Evolutionary conservation across 2,113 vertebrate genomes (phyloP).

Genomic region (Colius striatus): DNA sequence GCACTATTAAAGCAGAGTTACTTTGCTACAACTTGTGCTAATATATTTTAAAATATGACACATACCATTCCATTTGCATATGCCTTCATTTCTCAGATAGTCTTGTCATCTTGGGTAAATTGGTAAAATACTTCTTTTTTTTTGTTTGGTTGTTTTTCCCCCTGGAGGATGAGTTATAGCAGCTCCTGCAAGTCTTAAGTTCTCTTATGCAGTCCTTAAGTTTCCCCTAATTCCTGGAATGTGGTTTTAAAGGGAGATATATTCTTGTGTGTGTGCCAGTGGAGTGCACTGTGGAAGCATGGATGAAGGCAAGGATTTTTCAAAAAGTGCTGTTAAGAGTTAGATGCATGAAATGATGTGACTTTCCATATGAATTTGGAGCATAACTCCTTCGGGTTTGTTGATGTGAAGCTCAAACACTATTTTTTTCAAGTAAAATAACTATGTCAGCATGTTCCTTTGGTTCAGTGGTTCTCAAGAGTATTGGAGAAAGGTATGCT

Average conservation of each 20-base stretch:
- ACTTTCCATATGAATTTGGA: neutral
- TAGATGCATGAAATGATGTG: neutral
- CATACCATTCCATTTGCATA: neutral
- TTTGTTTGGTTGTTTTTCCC: no score
- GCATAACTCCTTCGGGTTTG: neutral
- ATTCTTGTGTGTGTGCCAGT: constrained; percentile 6
- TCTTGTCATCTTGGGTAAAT: neutral
- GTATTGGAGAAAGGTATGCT: neutral
- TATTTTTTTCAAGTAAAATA: neutral
- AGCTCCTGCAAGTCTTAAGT: neutral
- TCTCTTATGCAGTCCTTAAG: neutral
- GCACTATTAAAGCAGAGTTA: neutral
- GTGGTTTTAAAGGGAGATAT: neutral
- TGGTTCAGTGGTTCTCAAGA: neutral
- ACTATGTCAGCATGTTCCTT: neutral
- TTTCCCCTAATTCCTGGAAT: neutral
- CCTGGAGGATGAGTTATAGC: neutral
- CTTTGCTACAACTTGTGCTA: neutral
- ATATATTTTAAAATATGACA: neutral
- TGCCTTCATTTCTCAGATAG: neutral
- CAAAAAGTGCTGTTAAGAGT: neutral
- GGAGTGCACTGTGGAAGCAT: constrained; percentile 52
- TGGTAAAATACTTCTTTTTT: neutral
- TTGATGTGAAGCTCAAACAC: neutral
- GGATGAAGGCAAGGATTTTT: neutral